Base-by-base conservation (phyloP, 2,797 vertebrate genomes). In the Anabacerthia variegaticeps region DNA sequence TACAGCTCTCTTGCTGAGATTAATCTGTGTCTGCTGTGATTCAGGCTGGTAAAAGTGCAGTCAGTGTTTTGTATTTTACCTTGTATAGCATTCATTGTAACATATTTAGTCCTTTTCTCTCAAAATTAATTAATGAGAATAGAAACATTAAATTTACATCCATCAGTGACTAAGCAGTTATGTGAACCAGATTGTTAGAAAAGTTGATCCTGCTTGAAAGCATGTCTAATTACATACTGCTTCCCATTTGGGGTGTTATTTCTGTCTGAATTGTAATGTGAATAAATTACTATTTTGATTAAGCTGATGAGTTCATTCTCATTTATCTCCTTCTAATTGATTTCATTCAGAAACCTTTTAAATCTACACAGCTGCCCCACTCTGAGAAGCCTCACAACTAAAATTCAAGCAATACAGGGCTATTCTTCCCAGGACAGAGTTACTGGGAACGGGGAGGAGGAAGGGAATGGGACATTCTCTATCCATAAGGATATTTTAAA, bases 271-370 rank as follows among this genome's bases (percentile, higher is more conserved):
- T 48, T 80, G 56, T 77, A 78, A 69, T 68, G 69, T 66, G 76
- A 61, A 41, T 85, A 81, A 96, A 89, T 92, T 61, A 51, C 62
- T 94, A 51, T 89, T 94, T 88, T 92, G 72, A 65, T 95, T 93
- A 88, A 83, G 54, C 26, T 68, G 66, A 88, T 81, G 68, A 80
- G 72, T 62, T 92, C 11, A 46, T 20, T 65, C 61, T 88, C 56
- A 58, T 89, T 91, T 88, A n/a, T 76, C 44, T 79, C 59, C 14
- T 71, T 43, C 61, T 37, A 61, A 46, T 51, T 71, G 16, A 7
- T 79, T 87, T 82, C 3, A 27, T 91, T 89, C 58, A 87, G 71
- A 61, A 89, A 36, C 10, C 41, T 83, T 54, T 68, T 22, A 77
- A 65, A 80, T 18, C n/a, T 63, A 49, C 34, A 44, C 58, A 48